Conservation (phyloP, 2,888 invertebrate genomes). For the Abscondita cerata region DNA sequence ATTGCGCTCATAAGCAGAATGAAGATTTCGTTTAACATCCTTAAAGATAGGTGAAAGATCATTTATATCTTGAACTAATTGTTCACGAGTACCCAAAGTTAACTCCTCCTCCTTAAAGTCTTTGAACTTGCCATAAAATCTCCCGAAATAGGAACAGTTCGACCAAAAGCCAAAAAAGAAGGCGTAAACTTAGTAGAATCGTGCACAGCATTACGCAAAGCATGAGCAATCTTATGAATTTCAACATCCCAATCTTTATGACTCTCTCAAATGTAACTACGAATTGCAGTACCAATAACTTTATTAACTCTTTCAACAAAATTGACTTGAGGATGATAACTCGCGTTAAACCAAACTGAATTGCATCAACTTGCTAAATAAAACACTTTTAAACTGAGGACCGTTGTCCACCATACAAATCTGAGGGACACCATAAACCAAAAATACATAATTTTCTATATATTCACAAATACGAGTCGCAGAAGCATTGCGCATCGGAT, state of each 20-base stretch:
- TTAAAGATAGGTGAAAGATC: constrained; percentile 6
- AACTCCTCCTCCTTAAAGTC: background rate
- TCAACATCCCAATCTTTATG: too few relatives aligned
- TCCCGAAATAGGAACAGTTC: constrained; percentile 27
- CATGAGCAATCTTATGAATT: constrained; percentile 35
- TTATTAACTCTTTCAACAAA: constrained; percentile 31
- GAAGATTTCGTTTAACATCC: constrained; percentile 18
- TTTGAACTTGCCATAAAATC: constrained; percentile 23
- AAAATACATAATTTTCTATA: constrained; percentile 5
- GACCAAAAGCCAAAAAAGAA: constrained; percentile 29
- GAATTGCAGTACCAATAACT: constrained; percentile 27
- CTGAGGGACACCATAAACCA: constrained; percentile 9
- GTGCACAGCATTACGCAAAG: constrained; percentile 29
- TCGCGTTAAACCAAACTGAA: constrained; percentile 16
- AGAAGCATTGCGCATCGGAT: constrained; percentile 1
- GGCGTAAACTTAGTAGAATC: constrained; percentile 1
- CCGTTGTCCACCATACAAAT: constrained; percentile 4
- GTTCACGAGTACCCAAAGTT: background rate
- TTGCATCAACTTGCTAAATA: background rate
- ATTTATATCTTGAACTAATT: constrained; percentile 5
- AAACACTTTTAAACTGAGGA: constrained; percentile 1
- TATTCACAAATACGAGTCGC: background rate
- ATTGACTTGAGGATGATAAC: constrained; percentile 33
- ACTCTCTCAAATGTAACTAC: constrained; percentile 40
- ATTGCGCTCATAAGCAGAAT: constrained; percentile 23